Evolutionary conservation across 2,888 invertebrate genomes (phyloP).

Genomic region (Callosobruchus maculatus): DNA sequence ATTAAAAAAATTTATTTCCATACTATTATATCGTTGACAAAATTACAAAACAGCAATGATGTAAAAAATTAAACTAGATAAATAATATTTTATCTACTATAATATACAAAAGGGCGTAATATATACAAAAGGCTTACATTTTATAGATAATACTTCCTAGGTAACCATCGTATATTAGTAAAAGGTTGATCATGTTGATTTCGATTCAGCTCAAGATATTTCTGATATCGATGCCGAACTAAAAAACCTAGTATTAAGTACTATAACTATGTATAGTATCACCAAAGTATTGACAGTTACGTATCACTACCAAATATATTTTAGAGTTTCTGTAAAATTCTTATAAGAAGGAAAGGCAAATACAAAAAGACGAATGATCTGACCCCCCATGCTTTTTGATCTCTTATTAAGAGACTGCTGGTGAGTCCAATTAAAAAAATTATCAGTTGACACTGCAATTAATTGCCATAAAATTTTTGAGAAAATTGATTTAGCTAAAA

Average conservation of each 20-base stretch:
- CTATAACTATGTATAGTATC: neutral
- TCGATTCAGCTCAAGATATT: too few relatives aligned
- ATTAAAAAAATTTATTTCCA: neutral
- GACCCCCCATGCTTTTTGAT: too few relatives aligned
- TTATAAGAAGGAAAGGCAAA: too few relatives aligned
- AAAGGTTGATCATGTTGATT: neutral
- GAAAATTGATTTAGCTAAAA: too few relatives aligned
- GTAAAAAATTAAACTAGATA: neutral
- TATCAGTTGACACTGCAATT: too few relatives aligned
- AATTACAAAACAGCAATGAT: neutral
- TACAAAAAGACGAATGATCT: too few relatives aligned
- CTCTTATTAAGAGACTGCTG: too few relatives aligned
- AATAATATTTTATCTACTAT: neutral
- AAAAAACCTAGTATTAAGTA: neutral
- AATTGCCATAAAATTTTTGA: too few relatives aligned
- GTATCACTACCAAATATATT: too few relatives aligned
- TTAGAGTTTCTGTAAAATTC: too few relatives aligned
- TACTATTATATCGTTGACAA: neutral
- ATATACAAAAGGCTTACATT: neutral
- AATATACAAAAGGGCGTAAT: neutral
- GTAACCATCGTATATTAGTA: neutral
- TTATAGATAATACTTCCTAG: neutral
- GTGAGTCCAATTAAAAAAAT: too few relatives aligned
- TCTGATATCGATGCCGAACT: neutral
- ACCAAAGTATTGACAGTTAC: neutral